These are phyloP conservation scores for Odontocolon sp. DNA, from an alignment of 2,888 invertebrate species.

Conservation along the genomic window DNA sequence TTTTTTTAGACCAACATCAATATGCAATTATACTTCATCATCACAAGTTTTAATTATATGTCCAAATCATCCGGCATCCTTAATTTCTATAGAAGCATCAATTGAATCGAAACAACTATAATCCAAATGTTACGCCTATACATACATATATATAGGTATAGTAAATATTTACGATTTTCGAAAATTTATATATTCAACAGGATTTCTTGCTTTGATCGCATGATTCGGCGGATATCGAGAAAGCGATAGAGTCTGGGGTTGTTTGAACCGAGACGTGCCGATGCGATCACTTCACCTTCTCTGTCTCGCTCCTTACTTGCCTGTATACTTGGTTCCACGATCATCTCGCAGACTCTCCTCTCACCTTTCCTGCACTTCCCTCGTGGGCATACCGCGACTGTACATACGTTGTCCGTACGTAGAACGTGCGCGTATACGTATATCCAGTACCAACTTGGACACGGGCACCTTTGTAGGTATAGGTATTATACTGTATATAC, in stretches of 20 bases:
- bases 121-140: too few species aligned
- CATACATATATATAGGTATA: too few species aligned
- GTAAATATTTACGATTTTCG: too few species aligned
- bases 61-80: too few species aligned
- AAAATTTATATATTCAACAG: too few species aligned
- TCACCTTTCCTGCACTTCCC: too few species aligned
- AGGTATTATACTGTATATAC: too few species aligned
- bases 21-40: too few species aligned
- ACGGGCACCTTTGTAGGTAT: slow-evolving; percentile 19
- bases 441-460: neutral
- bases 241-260: neutral
- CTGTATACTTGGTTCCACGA: slow-evolving; percentile 18
- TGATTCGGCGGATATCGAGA: neutral
- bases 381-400: slow-evolving; percentile 50
- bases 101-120: too few species aligned
- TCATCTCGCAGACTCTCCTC: slow-evolving; percentile 32
- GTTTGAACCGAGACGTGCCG: slow-evolving; percentile 13
- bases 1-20: too few species aligned
- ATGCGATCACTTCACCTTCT: slow-evolving; percentile 6
- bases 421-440: slow-evolving; percentile 25
- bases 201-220: neutral
- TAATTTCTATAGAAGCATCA: too few species aligned
- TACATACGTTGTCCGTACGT: slow-evolving; percentile 29
- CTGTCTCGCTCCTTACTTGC: slow-evolving; percentile 2
- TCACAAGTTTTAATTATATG: too few species aligned